Percentiles rank a stretch among this genome's conserved stretches.
Conservation (phyloP, 2,797 vertebrate species). For the Macropus fuliginosus region DNA sequence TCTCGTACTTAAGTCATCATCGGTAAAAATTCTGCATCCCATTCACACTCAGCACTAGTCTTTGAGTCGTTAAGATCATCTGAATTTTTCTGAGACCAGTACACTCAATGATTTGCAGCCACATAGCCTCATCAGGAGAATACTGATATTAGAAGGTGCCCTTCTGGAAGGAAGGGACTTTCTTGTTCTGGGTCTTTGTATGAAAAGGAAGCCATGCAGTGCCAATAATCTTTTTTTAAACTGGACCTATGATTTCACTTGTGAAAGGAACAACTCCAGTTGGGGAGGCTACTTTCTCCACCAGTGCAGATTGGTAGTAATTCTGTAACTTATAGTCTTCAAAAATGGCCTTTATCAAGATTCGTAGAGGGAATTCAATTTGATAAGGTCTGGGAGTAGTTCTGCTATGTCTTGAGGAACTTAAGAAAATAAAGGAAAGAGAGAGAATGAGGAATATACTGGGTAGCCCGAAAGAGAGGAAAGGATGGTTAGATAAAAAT, state of each 20-base stretch:
- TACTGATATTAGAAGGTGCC: neutral
- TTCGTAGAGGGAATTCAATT: too few relatives aligned
- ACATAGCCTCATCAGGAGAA: neutral
- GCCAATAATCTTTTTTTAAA: neutral
- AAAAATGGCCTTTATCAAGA: too few relatives aligned
- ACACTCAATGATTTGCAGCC: neutral
- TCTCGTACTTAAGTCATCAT: neutral
- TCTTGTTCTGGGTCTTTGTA: constrained; percentile 5
- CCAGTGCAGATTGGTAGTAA: too few relatives aligned
- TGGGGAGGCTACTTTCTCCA: too few relatives aligned
- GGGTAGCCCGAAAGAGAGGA: too few relatives aligned
- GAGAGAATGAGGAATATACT: too few relatives aligned
- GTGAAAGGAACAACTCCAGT: neutral
- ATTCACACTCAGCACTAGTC: neutral
- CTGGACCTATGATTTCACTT: neutral
- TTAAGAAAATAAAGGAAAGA: too few relatives aligned
- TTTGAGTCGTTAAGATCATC: neutral
- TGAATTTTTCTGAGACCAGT: neutral
- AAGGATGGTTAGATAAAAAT: too few relatives aligned
- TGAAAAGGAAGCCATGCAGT: neutral
- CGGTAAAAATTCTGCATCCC: constrained; percentile 1
- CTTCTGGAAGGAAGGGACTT: neutral
- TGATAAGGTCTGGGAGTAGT: too few relatives aligned
- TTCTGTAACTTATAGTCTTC: too few relatives aligned
- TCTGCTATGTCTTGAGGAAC: too few relatives aligned